A percentile compares a stretch with the other conserved stretches of the same genome.
These are phyloP conservation scores for Magallana angulata DNA, from an alignment of 1,140 invertebrate genomes.

Conservation along the genomic window DNA sequence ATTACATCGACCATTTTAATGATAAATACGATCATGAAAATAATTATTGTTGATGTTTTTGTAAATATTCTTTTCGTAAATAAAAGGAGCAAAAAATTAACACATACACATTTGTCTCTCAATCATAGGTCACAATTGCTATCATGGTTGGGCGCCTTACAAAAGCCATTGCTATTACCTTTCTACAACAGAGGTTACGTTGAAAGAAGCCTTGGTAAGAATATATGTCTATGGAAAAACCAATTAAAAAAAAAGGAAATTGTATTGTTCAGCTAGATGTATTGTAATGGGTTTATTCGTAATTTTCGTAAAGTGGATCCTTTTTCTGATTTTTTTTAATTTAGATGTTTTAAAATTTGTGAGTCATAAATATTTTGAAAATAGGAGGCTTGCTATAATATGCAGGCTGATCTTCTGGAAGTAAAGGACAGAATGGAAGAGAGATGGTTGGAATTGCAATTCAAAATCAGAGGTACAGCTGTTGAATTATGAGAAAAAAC, in stretches of 20 bases:
- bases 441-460: background rate
- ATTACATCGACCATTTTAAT: too few relatives aligned
- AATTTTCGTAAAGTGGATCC: background rate
- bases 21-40: too few relatives aligned
- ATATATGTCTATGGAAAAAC: background rate
- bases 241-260: background rate
- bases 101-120: too few relatives aligned
- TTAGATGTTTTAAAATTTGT: background rate
- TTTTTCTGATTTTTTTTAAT: background rate
- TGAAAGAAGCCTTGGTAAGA: background rate
- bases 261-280: background rate
- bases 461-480: background rate
- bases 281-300: background rate
- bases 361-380: background rate
- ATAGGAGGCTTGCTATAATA: background rate
- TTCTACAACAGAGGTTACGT: background rate
- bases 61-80: too few relatives aligned
- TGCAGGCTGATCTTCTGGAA: background rate
- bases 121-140: background rate
- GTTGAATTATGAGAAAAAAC: too few relatives aligned
- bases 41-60: too few relatives aligned
- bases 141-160: background rate
- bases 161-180: background rate
- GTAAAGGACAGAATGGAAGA: background rate
- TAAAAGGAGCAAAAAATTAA: too few relatives aligned